Evolutionary conservation across 2,888 invertebrate genomes (phyloP), one percentile per base, ranked within the genome.

Genomic region (Phengaris alcon): DNA sequence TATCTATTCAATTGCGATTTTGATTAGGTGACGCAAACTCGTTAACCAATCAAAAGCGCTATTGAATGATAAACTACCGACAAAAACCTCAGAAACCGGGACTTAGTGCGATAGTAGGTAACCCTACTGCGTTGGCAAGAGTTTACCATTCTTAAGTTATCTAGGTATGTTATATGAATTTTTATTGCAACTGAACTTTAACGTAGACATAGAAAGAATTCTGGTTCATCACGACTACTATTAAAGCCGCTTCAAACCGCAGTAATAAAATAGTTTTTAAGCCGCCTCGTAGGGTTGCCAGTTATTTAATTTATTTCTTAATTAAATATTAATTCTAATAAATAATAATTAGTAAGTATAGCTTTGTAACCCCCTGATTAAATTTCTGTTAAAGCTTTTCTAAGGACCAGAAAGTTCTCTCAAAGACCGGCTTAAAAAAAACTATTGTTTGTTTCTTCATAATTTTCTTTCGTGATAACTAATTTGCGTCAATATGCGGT

Each of bases 251-350:
- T 52, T 52, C 51, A 54, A 72, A 72, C 72, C 72, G 52, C 72
- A 72, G 72, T 52, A 72, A 72, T 72, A 72, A 72, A 72, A 72
- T 72, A 72, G 72, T 72, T 72, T 70, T 64, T 72, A 13, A 35
- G 7, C 13, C 72, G 72, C 72, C 22, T 13, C 15, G 0, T 72
- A 72, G 72, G 72, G 72, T 54, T 72, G 54, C 35, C 54, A 13
- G 1, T 22, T 59, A 3, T 5, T 59, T 59, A 1, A 59, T 59
- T 59, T 10, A 22, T 59, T 22, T 59, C 22, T 57, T 57, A 0
- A 22, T 22, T 22, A 55, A 15, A 57, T 15, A 15, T 8, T 57
- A 35, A 35, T 35, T 2, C 2, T 35, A 35, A 35, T 35, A 2
- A 35, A 35, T 35, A 35, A 35, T 35, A 35, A 4, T 35, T 4